phyloP scores from a whole-genome alignment of 2,797 vertebrate species.

The Parauchenoglanis ngamensis region DNA sequence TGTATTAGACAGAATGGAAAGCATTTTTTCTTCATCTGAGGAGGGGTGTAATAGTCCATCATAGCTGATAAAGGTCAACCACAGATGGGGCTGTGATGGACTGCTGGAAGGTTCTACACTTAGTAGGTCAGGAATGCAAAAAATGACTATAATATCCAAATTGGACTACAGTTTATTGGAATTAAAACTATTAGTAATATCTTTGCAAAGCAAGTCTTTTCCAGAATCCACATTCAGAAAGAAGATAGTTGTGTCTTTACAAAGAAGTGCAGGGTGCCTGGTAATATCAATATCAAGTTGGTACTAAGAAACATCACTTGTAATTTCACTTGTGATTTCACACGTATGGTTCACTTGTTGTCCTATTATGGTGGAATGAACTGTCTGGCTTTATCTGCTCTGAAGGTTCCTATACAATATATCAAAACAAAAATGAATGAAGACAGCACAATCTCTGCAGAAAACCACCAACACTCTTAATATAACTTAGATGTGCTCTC shows the following conservation, averaged over 20 bases:
- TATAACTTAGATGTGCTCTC: background rate
- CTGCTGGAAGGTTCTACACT: slow-evolving; percentile 20
- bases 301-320: background rate
- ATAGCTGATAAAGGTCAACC: slow-evolving; percentile 55
- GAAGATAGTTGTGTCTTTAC: background rate
- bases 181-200: slow-evolving; percentile 3
- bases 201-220: background rate
- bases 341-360: background rate
- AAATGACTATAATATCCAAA: background rate
- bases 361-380: background rate
- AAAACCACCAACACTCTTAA: too few species aligned
- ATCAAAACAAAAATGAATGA: background rate
- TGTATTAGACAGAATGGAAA: slow-evolving; percentile 30
- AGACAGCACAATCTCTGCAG: background rate
- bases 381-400: background rate
- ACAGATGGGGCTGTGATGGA: slow-evolving; percentile 32
- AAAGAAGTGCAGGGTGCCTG: slow-evolving; percentile 5
- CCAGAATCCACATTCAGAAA: background rate
- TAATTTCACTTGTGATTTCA: background rate
- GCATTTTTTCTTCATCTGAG: slow-evolving; percentile 43
- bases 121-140: slow-evolving; percentile 24
- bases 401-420: background rate
- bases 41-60: slow-evolving; percentile 39
- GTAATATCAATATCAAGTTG: background rate
- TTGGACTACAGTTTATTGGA: background rate